A percentile compares a stretch with the other conserved stretches of the same genome.
Evolutionary conservation across 2,113 vertebrate genomes (phyloP).

Genomic region (Lophius piscatorius): DNA sequence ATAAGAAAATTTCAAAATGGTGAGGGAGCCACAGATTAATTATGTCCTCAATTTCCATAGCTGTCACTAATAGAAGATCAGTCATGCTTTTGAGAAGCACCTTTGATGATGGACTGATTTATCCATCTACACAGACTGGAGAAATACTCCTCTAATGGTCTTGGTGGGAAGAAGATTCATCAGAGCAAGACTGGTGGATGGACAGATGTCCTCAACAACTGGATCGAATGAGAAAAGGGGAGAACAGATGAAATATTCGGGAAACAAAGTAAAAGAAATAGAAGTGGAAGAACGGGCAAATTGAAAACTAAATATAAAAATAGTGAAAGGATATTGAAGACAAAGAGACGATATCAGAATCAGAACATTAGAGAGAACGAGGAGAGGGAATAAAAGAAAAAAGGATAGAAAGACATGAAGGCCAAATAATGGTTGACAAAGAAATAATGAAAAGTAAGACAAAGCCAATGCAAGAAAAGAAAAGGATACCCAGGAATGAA

Average conservation of each 20-base stretch:
- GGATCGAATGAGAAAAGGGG: background rate
- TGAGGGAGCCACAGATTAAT: constrained; percentile 43
- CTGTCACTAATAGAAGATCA: constrained; percentile 36
- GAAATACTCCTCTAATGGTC: constrained; percentile 15
- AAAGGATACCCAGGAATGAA: background rate
- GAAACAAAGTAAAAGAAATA: too few species aligned
- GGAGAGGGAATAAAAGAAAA: too few species aligned
- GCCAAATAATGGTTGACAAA: too few species aligned
- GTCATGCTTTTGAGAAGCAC: constrained; percentile 34
- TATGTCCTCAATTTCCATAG: constrained; percentile 36
- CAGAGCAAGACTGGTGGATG: constrained; percentile 28
- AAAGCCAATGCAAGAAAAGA: background rate
- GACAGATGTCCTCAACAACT: constrained; percentile 32
- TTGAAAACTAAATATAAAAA: too few species aligned
- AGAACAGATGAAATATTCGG: too few species aligned
- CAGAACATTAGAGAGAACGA: too few species aligned
- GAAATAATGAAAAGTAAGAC: background rate
- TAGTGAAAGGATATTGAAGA: background rate
- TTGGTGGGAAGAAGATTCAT: constrained; percentile 22
- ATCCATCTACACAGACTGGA: constrained; percentile 16
- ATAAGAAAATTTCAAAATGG: constrained; percentile 64
- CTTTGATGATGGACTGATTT: constrained; percentile 38
- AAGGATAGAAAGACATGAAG: background rate
- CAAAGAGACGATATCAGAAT: too few species aligned
- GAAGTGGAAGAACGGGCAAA: background rate